Conservation (phyloP, 2,888 invertebrate species). For the Chydorus sphaericus region DNA sequence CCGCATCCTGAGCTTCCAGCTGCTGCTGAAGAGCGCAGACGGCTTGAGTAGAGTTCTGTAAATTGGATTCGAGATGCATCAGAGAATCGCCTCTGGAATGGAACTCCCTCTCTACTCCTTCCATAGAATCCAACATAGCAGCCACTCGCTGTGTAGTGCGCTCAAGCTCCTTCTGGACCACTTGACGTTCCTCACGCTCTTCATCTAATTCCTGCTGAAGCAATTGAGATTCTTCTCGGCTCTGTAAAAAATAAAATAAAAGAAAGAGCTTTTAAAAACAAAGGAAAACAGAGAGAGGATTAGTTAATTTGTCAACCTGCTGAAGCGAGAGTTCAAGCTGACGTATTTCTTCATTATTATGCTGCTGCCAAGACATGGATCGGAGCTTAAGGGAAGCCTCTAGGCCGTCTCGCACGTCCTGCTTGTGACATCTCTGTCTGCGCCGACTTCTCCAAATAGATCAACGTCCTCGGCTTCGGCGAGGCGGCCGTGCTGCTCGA, state of each 20-base stretch:
- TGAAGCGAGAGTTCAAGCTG: conserved; percentile 32
- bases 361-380: background rate
- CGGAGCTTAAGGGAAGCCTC: conserved; percentile 5
- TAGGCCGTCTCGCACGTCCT: conserved; percentile 4
- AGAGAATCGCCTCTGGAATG: conserved; percentile 47
- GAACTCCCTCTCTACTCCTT: conserved; percentile 27
- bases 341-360: conserved; percentile 8
- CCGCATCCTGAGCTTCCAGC: conserved; percentile 10
- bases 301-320: background rate
- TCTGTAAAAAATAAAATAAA: background rate
- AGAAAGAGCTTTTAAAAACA: background rate
- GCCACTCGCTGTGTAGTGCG: conserved; percentile 39
- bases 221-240: conserved; percentile 33
- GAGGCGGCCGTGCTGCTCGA: conserved; percentile 3
- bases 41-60: conserved; percentile 56
- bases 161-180: conserved; percentile 51
- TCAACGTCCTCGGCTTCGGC: conserved; percentile 39
- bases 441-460: conserved; percentile 61
- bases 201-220: conserved; percentile 38
- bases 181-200: conserved; percentile 52
- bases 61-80: conserved; percentile 56
- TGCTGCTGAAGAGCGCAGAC: conserved; percentile 27
- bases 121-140: conserved; percentile 21
- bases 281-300: background rate
- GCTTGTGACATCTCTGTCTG: conserved; percentile 53